Base-by-base conservation (phyloP, 1,140 invertebrate species). In the Drosophila seguyi region DNA sequence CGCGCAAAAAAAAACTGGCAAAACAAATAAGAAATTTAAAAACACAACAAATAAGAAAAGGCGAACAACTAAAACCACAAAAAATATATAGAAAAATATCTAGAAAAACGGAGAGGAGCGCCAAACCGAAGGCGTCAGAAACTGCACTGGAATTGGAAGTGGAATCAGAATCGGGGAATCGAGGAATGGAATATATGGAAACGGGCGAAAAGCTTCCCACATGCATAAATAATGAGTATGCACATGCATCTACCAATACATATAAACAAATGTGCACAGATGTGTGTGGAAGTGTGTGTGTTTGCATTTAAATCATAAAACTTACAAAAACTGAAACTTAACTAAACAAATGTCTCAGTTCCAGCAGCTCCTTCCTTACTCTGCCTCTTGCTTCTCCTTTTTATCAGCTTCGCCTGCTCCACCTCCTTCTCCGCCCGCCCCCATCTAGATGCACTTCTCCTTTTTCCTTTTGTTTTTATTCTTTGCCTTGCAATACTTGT, bases 71-170 rank as follows among this genome's bases (percentile, higher is more conserved):
- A 62, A 60, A 62, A 50, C 65, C 47, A 31, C 65, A 67, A 29
- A 47, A 38, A 67, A 36, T 2, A 16, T 52, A 16, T 18, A 52
- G 31, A 53, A 22, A 36, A 16, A 36, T 36, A n/a, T 16, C 47
- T 44, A 18, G 52, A 72, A 71, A 67, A 59, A 67, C 67, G 63
- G 69, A 57, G 50, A 72, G 41, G 48, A 66, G 62, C 53, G 53
- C 69, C 75, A 61, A 68, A 68, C 82, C 82, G 80, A 81, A 83
- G 83, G 82, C 82, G 83, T 77, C 69, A 73, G 39, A 86, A 86
- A 81, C 78, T 83, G 79, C 82, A 86, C 82, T 86, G 83, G 86
- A 76, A 68, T 79, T 69, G 74, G 25, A 42, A 62, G 62, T 44
- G 47, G 48, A 57, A 44, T 45, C 22, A 27, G 20, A 52, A 57